Evolutionary conservation across 2,113 vertebrate genomes (phyloP).

Genomic region (Ploceus nigricollis): DNA sequence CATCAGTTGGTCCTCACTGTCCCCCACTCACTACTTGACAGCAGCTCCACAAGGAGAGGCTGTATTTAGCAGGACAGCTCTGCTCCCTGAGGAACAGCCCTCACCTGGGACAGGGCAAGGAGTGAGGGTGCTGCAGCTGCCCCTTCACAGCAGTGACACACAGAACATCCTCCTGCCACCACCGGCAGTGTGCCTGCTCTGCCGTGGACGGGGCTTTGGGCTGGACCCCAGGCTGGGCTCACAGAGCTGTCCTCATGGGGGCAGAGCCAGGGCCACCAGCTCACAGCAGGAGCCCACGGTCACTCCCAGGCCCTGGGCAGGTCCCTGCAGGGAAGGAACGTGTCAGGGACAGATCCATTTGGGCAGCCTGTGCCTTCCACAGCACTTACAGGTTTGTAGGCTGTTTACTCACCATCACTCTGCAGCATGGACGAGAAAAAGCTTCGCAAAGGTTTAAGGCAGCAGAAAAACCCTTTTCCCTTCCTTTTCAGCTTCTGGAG

Average conservation of each 20-base stretch:
- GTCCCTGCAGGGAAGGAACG: not conserved
- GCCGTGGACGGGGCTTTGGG: accelerated
- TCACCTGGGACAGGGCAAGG: not conserved
- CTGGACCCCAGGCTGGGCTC: not conserved
- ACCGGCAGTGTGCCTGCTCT: accelerated
- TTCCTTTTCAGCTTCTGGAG: not conserved
- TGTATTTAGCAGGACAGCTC: not conserved
- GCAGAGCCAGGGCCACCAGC: not conserved
- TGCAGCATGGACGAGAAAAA: accelerated
- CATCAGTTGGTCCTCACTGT: not conserved
- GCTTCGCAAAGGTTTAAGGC: not conserved
- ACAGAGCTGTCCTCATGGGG: accelerated
- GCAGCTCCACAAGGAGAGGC: not conserved
- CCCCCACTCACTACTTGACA: not conserved
- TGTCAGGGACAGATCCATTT: not conserved
- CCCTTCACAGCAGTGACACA: not conserved
- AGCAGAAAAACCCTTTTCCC: not conserved
- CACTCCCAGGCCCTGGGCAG: not conserved
- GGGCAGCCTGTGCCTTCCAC: not conserved
- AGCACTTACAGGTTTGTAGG: not conserved
- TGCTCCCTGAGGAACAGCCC: accelerated
- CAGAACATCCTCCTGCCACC: not conserved
- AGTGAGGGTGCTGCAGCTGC: not conserved
- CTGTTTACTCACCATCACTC: not conserved
- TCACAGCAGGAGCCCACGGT: accelerated